Evolutionary conservation across 2,888 invertebrate species (phyloP).

Genomic region (Lasioglossum calceatum): DNA sequence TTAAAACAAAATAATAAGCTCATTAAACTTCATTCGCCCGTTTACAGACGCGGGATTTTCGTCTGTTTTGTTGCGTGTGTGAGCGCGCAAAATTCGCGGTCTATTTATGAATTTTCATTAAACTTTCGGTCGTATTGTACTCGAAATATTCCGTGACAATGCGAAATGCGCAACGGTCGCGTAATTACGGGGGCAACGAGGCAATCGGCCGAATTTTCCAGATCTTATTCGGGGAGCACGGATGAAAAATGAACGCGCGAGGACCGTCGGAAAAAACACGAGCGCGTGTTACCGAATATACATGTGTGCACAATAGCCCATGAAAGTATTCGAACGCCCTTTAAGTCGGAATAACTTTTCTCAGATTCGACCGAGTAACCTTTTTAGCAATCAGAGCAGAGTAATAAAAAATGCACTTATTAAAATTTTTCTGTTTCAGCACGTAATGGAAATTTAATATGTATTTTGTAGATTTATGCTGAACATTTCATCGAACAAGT

Average conservation of each 20-base stretch:
- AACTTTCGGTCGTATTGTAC: neutral
- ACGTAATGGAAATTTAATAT: neutral
- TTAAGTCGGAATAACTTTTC: neutral
- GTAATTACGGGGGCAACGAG: neutral
- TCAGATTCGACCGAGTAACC: no score
- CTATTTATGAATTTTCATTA: neutral
- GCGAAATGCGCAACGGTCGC: neutral
- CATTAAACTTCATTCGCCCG: neutral
- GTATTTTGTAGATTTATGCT: neutral
- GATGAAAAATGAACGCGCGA: neutral
- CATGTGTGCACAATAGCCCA: neutral
- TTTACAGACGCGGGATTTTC: neutral
- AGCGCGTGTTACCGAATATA: conserved; percentile 2
- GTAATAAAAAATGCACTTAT: no score
- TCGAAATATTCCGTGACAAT: neutral
- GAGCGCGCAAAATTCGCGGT: neutral
- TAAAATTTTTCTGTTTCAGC: no score
- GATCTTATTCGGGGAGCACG: neutral
- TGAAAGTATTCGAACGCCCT: neutral
- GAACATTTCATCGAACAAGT: neutral
- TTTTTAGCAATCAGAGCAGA: neutral
- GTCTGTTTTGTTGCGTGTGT: neutral
- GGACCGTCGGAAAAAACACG: neutral
- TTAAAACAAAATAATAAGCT: neutral
- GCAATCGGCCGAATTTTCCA: neutral